phyloP scores from a whole-genome alignment of 2,888 invertebrate species.

The Nasonovia ribisnigri region DNA sequence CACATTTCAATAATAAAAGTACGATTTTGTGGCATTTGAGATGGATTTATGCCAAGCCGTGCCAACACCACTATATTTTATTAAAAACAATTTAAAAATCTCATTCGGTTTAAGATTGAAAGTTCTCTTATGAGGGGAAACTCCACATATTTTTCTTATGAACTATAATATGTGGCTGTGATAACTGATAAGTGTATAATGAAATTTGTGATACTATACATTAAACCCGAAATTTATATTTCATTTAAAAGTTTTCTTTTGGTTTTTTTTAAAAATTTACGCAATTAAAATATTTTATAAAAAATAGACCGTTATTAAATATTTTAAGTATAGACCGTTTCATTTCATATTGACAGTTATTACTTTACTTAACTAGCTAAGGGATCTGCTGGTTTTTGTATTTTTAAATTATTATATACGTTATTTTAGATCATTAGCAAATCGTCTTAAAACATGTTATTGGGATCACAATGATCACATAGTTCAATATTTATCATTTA shows the following conservation, averaged over 20 bases:
- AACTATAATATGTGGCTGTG: background rate
- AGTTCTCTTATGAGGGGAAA: background rate
- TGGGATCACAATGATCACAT: background rate
- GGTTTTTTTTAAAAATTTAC: background rate
- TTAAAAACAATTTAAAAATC: too few relatives aligned
- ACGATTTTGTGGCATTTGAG: background rate
- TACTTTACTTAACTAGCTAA: background rate
- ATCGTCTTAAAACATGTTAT: background rate
- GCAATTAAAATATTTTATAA: background rate
- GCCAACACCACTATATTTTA: too few relatives aligned
- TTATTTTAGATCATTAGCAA: background rate
- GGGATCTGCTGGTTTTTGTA: background rate
- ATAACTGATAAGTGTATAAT: background rate
- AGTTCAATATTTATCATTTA: background rate
- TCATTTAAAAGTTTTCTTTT: background rate
- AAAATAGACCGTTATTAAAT: too few relatives aligned
- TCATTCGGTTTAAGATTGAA: too few relatives aligned
- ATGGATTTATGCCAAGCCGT: too few relatives aligned
- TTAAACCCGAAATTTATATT: background rate
- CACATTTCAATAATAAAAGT: background rate
- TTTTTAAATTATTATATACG: background rate
- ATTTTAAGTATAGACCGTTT: background rate
- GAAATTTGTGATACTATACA: background rate
- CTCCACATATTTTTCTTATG: background rate
- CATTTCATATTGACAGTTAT: background rate